A percentile compares a stretch with the other conserved stretches of the same genome.
Conservation (phyloP, 2,113 vertebrate species). For the Ia io region DNA sequence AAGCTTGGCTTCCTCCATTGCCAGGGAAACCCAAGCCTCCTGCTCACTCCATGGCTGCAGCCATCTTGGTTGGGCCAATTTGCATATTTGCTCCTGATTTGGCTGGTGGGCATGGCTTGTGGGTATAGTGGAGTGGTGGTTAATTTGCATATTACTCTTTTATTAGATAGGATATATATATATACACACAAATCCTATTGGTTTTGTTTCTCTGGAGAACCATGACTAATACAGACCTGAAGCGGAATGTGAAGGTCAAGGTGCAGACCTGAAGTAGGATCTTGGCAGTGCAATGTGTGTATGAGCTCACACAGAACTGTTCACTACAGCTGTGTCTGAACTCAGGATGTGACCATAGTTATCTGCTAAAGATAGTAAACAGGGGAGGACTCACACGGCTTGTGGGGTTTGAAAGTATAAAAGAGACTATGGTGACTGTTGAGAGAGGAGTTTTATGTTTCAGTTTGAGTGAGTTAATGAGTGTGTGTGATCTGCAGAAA, state of each 20-base stretch:
- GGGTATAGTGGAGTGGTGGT: too few species aligned
- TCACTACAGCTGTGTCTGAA: neutral
- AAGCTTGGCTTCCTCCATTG: too few species aligned
- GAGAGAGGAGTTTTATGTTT: neutral
- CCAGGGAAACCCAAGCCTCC: too few species aligned
- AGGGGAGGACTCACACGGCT: neutral
- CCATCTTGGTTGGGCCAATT: too few species aligned
- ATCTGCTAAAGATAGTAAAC: neutral
- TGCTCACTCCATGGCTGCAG: too few species aligned
- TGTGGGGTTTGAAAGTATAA: neutral
- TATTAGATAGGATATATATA: too few species aligned
- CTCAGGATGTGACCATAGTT: neutral
- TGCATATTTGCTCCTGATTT: too few species aligned
- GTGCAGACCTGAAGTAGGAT: neutral
- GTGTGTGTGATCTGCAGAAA: neutral
- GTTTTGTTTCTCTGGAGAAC: neutral
- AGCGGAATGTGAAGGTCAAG: neutral
- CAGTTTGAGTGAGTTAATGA: neutral
- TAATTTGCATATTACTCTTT: too few species aligned
- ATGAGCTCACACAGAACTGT: neutral
- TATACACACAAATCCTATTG: neutral
- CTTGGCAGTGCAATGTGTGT: neutral
- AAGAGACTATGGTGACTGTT: neutral
- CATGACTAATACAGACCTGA: neutral
- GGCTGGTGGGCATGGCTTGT: too few species aligned